These are phyloP conservation scores for Nephrotoma flavescens DNA, from an alignment of 2,888 invertebrate genomes.

Conservation along the genomic window DNA sequence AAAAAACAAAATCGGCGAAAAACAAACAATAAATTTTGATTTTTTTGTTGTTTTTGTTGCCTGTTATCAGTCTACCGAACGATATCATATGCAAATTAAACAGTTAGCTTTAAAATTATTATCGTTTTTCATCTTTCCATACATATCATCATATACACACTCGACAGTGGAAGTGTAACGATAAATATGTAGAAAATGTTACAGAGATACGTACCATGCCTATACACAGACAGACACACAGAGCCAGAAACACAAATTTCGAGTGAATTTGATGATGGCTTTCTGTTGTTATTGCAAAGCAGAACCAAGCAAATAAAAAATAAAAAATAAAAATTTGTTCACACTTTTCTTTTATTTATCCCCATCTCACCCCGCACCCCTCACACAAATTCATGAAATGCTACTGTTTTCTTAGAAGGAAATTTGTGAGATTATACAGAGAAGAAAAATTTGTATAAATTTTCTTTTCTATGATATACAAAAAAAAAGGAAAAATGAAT, in stretches of 20 bases:
- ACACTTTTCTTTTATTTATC: background rate
- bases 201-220: background rate
- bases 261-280: background rate
- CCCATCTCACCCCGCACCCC: background rate
- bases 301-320: background rate
- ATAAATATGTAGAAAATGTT: background rate
- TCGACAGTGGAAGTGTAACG: background rate
- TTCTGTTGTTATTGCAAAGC: background rate
- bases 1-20: background rate
- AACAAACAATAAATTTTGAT: background rate
- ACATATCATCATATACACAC: background rate
- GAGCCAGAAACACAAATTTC: background rate
- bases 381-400: background rate
- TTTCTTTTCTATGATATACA: background rate
- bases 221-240: background rate
- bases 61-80: background rate
- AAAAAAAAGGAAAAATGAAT: background rate
- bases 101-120: background rate
- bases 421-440: background rate
- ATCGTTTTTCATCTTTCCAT: background rate
- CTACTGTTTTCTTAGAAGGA: background rate
- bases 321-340: background rate
- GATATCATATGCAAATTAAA: background rate
- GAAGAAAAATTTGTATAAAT: background rate
- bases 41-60: background rate